These are phyloP conservation scores for Pelmatolapia mariae DNA, from an alignment of 2,113 vertebrate species.

Conservation along the genomic window DNA sequence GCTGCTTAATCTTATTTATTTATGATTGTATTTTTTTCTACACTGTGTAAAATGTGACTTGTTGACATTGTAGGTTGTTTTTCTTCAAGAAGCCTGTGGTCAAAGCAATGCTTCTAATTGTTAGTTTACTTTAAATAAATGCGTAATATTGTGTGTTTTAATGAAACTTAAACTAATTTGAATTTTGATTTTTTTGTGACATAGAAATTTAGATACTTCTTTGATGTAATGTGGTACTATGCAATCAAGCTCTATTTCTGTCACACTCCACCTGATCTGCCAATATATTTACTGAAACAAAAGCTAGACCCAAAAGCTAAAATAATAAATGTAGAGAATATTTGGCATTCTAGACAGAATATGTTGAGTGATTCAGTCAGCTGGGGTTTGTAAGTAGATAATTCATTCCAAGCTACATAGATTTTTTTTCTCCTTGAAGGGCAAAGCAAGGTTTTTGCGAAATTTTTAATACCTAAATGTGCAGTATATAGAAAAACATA, in stretches of 20 bases:
- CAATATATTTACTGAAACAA: neutral
- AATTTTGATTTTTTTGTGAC: neutral
- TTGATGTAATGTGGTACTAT: neutral
- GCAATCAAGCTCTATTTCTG: neutral
- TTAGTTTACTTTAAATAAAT: neutral
- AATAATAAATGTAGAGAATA: neutral
- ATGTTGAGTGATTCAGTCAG: neutral
- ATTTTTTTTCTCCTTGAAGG: neutral
- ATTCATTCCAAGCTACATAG: neutral
- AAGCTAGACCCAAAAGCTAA: neutral
- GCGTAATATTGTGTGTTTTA: neutral
- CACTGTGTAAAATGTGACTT: neutral
- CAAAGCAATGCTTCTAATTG: neutral
- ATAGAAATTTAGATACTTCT: neutral
- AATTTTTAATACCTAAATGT: neutral
- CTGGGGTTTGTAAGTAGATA: neutral
- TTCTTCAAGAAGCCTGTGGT: neutral
- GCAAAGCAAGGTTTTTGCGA: neutral
- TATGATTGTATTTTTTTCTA: neutral
- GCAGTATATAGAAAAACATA: neutral
- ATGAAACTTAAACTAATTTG: neutral
- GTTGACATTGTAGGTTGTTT: neutral
- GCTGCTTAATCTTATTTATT: neutral
- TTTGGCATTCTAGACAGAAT: neutral
- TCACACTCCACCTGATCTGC: no score